These are phyloP conservation scores for Rhinatrema bivittatum DNA, from an alignment of 2,797 vertebrate genomes.

Conservation along the genomic window DNA sequence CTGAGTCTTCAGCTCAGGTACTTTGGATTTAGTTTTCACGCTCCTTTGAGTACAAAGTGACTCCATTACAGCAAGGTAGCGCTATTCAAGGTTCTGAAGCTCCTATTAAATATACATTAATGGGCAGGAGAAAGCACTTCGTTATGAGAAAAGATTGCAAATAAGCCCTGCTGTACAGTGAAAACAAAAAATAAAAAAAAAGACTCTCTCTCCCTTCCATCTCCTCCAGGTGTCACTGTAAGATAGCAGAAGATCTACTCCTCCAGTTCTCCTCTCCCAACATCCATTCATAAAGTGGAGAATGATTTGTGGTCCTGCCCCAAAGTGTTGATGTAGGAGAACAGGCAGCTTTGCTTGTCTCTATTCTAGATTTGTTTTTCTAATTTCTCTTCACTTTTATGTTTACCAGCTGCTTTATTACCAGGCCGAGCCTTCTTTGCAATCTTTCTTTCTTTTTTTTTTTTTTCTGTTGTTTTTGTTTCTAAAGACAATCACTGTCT, in stretches of 20 bases:
- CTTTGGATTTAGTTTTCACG: too few relatives aligned
- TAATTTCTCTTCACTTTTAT: slow-evolving; percentile 68
- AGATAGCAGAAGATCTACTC: slow-evolving; percentile 7
- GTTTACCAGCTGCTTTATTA: slow-evolving; percentile 72
- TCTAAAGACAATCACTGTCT: slow-evolving; percentile 64
- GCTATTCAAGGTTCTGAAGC: too few relatives aligned
- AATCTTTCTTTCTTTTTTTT: slow-evolving; percentile 43
- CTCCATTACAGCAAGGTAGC: too few relatives aligned
- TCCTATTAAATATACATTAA: too few relatives aligned
- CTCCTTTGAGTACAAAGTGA: too few relatives aligned
- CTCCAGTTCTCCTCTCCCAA: slow-evolving; percentile 8
- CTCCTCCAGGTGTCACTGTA: slow-evolving; percentile 54
- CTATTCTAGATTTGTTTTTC: slow-evolving; percentile 62
- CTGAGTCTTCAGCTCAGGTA: too few relatives aligned
- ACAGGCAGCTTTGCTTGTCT: slow-evolving; percentile 41
- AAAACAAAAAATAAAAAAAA: too few relatives aligned
- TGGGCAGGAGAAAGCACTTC: too few relatives aligned
- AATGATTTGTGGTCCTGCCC: slow-evolving; percentile 30
- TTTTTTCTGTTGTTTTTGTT: slow-evolving; percentile 48
- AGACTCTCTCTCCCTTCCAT: too few relatives aligned
- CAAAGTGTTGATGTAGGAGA: slow-evolving; percentile 12
- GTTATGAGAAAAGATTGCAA: too few relatives aligned
- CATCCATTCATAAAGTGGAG: slow-evolving; percentile 40
- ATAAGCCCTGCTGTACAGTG: too few relatives aligned
- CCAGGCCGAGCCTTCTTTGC: slow-evolving; percentile 53